Evolutionary conservation across 2,888 invertebrate genomes (phyloP).

Genomic region (Myopa tessellatipennis): DNA sequence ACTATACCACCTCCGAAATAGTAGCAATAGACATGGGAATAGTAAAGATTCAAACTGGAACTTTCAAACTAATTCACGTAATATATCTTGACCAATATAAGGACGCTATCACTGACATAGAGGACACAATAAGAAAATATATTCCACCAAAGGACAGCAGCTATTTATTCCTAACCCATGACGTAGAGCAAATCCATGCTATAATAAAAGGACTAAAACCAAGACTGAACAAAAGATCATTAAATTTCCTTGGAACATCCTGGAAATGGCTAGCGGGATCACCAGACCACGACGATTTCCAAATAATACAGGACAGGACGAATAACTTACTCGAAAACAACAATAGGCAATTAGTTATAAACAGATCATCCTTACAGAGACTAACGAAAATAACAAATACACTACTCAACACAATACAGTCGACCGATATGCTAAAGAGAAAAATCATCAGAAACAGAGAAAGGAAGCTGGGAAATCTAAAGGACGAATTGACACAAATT

Average conservation of each 20-base stretch:
- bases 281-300: constrained; percentile 36
- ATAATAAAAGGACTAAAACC: constrained; percentile 33
- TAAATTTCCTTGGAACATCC: constrained; percentile 33
- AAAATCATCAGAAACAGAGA: constrained; percentile 20
- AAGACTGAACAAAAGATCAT: constrained; percentile 24
- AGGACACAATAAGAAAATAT: constrained; percentile 15
- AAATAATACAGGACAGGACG: constrained; percentile 20
- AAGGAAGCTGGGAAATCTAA: constrained; percentile 44
- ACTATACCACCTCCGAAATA: constrained; percentile 25
- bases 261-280: constrained; percentile 36
- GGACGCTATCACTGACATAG: constrained; percentile 26
- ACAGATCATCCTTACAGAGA: constrained; percentile 1
- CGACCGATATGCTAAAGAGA: constrained; percentile 8
- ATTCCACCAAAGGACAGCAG: constrained; percentile 21
- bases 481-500: constrained; percentile 43
- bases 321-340: constrained; percentile 36
- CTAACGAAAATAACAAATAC: constrained; percentile 9
- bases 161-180: constrained; percentile 25
- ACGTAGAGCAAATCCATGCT: constrained; percentile 19
- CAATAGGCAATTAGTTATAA: constrained; percentile 17
- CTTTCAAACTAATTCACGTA: constrained; percentile 22
- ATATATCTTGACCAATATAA: constrained; percentile 31
- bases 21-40: constrained; percentile 32
- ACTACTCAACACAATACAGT: constrained; percentile 17
- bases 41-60: constrained; percentile 28